These are phyloP conservation scores for Myxocyprinus asiaticus DNA, from an alignment of 2,113 vertebrate species.

Conservation along the genomic window DNA sequence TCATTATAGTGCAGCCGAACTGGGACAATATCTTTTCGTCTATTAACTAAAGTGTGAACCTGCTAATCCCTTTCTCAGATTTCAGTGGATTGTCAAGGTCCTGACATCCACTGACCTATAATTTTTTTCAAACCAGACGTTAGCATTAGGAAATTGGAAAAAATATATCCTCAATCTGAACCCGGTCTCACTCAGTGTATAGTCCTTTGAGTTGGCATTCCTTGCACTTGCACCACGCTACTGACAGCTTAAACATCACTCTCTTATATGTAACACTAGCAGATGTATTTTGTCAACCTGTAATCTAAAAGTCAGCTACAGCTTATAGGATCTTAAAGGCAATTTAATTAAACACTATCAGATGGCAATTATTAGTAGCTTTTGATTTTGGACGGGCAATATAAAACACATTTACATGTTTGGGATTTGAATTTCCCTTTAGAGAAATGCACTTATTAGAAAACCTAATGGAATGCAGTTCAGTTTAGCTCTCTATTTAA, in stretches of 20 bases:
- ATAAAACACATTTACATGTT: no score
- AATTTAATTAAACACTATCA: no score
- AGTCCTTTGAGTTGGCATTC: conserved; percentile 37
- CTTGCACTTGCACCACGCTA: conserved; percentile 22
- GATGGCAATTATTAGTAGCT: no score
- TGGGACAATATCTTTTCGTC: background rate
- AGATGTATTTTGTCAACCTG: conserved; percentile 36
- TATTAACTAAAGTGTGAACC: background rate
- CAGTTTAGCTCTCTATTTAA: no score
- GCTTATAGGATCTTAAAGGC: no score
- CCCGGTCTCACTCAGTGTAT: conserved; percentile 33
- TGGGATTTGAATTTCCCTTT: no score
- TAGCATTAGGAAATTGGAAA: conserved; percentile 40
- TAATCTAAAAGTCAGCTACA: no score
- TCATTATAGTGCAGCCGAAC: no score
- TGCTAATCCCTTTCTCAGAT: conserved; percentile 14
- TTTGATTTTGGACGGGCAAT: no score
- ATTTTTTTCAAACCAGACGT: conserved; percentile 33
- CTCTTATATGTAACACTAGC: conserved; percentile 47
- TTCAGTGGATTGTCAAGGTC: conserved; percentile 11
- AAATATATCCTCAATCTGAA: conserved; percentile 43
- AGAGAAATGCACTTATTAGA: no score
- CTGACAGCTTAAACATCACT: conserved; percentile 36
- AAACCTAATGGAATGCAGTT: no score
- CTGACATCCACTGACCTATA: background rate